Evolutionary conservation across 2,797 vertebrate genomes (phyloP), one percentile per base, ranked within the genome.

Genomic region (Atherinosoma microstoma): DNA sequence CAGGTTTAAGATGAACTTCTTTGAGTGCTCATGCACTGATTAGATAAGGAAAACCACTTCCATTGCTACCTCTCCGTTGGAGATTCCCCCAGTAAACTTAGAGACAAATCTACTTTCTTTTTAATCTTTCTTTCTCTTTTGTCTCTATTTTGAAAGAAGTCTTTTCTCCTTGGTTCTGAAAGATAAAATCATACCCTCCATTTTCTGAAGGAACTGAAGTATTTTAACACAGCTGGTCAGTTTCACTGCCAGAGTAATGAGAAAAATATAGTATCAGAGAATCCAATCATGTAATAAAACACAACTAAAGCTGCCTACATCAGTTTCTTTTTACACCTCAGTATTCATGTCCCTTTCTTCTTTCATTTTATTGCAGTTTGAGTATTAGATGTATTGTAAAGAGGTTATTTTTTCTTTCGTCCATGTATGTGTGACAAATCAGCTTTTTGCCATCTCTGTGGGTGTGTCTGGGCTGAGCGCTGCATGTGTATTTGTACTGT

Each of bases 401-500:
- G 59, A 32, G 20, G 4, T 42, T 42, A 38, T 0, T 4, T 27
- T 29, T 71, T 20, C 45, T 40, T 76, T 65, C 1, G 0, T 70
- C 60, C 34, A 7, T 58, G 24, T 60, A 22, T 59, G 51, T 72
- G 75, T 61, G 68, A 16, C 1, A 69, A 67, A 75, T 72, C 35
- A 36, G 16, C 27, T 58, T 58, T 65, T 45, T 54, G 29, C 70
- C 15, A 29, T 77, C 73, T 73, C 65, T 62, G 42, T 64, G 58
- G 36, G 62, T 79, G 60, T 74, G 76, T 78, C 60, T 36, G 51
- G 64, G 49, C 70, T 11, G 5, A 59, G 56, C 7, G 6, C 68
- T 58, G 30, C 32, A 29, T 68, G 58, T 79, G 71, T 77, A 15
- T 76, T 79, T 82, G 38, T 67, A 40, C 72, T 75, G 71, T 64